These are phyloP conservation scores for Cantharis nigra DNA, from an alignment of 2,888 invertebrate species.

Conservation along the genomic window DNA sequence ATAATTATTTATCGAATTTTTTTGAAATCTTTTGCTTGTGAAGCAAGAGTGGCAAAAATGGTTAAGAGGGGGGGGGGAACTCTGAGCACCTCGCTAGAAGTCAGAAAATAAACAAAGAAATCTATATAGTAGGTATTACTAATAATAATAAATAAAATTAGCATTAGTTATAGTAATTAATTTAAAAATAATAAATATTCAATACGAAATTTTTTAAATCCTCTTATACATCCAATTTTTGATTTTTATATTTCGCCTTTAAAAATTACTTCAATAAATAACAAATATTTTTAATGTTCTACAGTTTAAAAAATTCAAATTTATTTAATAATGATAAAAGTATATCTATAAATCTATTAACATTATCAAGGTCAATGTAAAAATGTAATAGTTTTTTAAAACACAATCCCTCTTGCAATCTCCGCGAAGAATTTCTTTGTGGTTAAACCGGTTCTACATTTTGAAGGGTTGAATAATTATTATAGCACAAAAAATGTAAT, in stretches of 20 bases:
- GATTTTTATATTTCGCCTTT: not conserved
- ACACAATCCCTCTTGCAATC: not conserved
- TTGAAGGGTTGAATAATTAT: not conserved
- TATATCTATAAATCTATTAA: not conserved
- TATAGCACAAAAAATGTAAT: not conserved
- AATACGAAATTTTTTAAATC: no score
- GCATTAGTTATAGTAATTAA: no score
- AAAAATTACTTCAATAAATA: not conserved
- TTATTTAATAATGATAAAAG: not conserved
- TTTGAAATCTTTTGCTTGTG: no score
- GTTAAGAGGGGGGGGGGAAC: no score
- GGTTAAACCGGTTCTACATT: not conserved
- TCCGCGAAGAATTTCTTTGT: not conserved
- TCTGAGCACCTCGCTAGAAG: no score
- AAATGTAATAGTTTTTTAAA: not conserved
- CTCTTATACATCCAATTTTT: no score
- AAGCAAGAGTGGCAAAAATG: no score
- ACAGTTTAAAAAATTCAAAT: not conserved
- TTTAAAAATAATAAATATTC: no score
- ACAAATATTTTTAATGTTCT: not conserved
- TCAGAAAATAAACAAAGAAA: no score
- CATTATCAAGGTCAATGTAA: not conserved
- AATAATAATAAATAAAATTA: no score
- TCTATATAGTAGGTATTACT: no score
- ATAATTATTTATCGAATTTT: no score